Percentiles rank a stretch among this genome's conserved stretches.
Evolutionary conservation across 2,797 vertebrate genomes (phyloP).

Genomic region (Pantherophis vulpinus): DNA sequence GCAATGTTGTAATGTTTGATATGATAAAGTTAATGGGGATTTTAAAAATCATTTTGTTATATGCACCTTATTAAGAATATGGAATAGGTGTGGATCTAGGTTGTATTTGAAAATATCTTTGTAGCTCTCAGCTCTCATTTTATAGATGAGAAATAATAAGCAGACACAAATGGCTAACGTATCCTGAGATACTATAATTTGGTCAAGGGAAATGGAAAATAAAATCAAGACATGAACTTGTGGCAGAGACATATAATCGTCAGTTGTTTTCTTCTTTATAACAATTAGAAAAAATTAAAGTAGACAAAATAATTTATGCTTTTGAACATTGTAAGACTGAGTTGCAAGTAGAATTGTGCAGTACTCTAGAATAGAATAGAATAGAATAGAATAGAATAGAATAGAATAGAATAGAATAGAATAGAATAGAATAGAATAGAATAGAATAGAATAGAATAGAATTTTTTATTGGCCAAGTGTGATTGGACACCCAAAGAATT

Average conservation of each 20-base stretch:
- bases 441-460: too few relatives aligned
- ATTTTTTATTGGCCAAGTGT: too few relatives aligned
- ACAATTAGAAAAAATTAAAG: neutral
- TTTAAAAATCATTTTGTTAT: neutral
- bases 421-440: too few relatives aligned
- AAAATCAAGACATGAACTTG: neutral
- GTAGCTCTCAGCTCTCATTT: neutral
- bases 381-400: too few relatives aligned
- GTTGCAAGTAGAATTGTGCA: neutral
- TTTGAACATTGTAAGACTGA: neutral
- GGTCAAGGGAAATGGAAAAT: neutral
- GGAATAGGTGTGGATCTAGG: neutral
- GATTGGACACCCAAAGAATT: too few relatives aligned
- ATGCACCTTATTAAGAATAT: neutral
- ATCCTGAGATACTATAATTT: neutral
- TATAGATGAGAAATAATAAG: neutral
- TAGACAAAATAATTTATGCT: neutral
- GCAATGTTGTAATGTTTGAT: neutral
- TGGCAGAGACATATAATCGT: neutral
- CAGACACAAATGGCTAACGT: neutral
- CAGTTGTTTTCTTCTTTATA: neutral
- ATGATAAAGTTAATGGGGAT: neutral
- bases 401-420: too few relatives aligned
- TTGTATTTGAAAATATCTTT: neutral
- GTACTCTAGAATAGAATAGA: too few relatives aligned